Evolutionary conservation across 2,888 invertebrate species (phyloP).

Genomic region (Ptychoptera albimana): DNA sequence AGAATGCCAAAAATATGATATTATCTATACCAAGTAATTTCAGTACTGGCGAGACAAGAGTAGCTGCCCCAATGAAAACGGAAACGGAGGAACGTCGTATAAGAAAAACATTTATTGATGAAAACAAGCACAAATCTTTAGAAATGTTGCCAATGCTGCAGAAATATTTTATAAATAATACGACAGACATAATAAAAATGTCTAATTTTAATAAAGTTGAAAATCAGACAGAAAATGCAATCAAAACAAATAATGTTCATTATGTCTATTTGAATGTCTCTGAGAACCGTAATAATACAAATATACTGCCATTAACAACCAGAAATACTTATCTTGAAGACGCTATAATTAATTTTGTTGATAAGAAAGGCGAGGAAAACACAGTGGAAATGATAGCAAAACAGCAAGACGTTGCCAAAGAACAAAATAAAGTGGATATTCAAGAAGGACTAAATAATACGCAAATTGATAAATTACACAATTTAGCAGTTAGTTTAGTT

Average conservation of each 20-base stretch:
- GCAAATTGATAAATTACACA: conserved; percentile 5
- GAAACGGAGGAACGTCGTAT: neutral
- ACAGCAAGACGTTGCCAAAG: neutral
- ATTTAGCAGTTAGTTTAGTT: conserved; percentile 4
- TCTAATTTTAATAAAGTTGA: neutral
- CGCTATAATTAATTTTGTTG: too few species aligned
- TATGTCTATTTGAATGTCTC: too few species aligned
- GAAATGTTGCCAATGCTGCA: conserved; percentile 2
- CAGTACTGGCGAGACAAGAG: neutral
- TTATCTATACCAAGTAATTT: neutral
- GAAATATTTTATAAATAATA: conserved; percentile 4
- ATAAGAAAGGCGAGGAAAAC: too few species aligned
- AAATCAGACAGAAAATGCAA: neutral
- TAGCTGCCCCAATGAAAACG: neutral
- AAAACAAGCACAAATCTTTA: neutral
- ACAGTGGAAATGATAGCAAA: neutral
- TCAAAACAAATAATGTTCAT: conserved; percentile 16
- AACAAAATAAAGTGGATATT: neutral
- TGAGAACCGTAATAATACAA: too few species aligned
- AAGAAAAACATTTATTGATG: neutral
- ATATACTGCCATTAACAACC: too few species aligned
- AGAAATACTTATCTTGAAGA: too few species aligned
- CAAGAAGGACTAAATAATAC: neutral
- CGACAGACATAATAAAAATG: neutral
- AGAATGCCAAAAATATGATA: conserved; percentile 1